A percentile compares a stretch with the other conserved stretches of the same genome.
phyloP scores from a whole-genome alignment of 2,888 invertebrate species.

The Capitulum mitella region DNA sequence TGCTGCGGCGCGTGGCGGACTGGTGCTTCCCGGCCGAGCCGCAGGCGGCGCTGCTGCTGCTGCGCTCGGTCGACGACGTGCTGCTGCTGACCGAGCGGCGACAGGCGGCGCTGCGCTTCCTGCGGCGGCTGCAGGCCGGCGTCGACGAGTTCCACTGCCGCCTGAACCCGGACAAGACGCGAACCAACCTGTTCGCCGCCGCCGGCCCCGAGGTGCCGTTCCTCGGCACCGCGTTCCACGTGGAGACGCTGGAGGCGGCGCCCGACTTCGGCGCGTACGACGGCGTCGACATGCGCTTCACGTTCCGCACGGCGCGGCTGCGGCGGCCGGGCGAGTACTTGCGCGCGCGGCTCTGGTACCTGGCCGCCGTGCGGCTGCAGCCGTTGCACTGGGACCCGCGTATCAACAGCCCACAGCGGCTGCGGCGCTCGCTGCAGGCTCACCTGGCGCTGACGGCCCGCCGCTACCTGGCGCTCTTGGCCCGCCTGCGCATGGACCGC shows the following conservation, averaged over 20 bases:
- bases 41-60: slow-evolving; percentile 1
- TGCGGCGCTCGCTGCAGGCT: background rate
- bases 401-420: background rate
- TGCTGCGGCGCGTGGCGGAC: slow-evolving; percentile 17
- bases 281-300: slow-evolving; percentile 17
- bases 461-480: background rate
- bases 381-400: background rate
- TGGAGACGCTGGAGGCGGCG: background rate
- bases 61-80: slow-evolving; percentile 25
- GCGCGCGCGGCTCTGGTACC: background rate
- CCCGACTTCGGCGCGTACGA: background rate
- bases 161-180: slow-evolving; percentile 14
- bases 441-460: background rate
- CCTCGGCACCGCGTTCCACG: slow-evolving; percentile 22
- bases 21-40: background rate
- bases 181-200: background rate
- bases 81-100: slow-evolving; percentile 19
- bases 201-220: slow-evolving; percentile 21
- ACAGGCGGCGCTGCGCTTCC: slow-evolving; percentile 19
- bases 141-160: slow-evolving; percentile 9
- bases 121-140: background rate
- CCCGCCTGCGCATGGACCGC: background rate
- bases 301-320: background rate
- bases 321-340: background rate
- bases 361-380: background rate